These are phyloP conservation scores for Apotomis capreana DNA, from an alignment of 2,888 invertebrate species.

Conservation along the genomic window DNA sequence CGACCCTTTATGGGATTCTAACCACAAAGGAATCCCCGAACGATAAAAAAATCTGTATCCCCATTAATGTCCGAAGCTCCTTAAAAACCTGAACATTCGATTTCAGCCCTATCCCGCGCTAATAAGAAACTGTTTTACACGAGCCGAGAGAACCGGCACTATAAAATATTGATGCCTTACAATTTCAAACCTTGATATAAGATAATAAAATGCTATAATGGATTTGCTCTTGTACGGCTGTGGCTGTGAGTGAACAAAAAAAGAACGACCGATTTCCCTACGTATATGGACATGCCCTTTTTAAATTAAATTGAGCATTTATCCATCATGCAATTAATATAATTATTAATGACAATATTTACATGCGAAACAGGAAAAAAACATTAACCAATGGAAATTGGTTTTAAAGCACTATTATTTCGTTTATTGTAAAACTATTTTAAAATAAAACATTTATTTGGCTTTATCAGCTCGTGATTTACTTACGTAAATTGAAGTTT, in stretches of 20 bases:
- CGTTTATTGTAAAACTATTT: no score
- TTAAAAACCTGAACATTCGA: conserved; percentile 51
- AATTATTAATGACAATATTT: conserved; percentile 30
- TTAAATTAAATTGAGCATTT: conserved; percentile 31
- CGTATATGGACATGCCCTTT: conserved; percentile 57
- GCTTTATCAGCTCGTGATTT: no score
- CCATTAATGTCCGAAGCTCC: conserved; percentile 67
- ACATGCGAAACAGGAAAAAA: not conserved
- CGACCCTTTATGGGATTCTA: conserved; percentile 54
- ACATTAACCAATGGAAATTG: not conserved
- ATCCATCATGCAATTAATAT: conserved; percentile 37
- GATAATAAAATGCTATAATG: conserved; percentile 79
- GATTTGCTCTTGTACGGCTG: conserved; percentile 68
- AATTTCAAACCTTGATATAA: conserved; percentile 72
- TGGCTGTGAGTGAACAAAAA: conserved; percentile 65
- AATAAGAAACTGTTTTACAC: conserved; percentile 60
- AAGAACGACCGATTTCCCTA: conserved; percentile 57
- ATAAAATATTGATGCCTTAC: conserved; percentile 58
- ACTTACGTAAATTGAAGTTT: no score
- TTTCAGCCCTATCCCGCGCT: conserved; percentile 59
- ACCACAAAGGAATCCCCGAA: conserved; percentile 72
- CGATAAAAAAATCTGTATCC: conserved; percentile 65
- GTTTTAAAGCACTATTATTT: not conserved
- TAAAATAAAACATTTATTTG: no score
- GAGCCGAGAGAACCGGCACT: conserved; percentile 45